Evolutionary conservation across 2,888 invertebrate species (phyloP).

Genomic region (Drosophila pseudotakahashii): DNA sequence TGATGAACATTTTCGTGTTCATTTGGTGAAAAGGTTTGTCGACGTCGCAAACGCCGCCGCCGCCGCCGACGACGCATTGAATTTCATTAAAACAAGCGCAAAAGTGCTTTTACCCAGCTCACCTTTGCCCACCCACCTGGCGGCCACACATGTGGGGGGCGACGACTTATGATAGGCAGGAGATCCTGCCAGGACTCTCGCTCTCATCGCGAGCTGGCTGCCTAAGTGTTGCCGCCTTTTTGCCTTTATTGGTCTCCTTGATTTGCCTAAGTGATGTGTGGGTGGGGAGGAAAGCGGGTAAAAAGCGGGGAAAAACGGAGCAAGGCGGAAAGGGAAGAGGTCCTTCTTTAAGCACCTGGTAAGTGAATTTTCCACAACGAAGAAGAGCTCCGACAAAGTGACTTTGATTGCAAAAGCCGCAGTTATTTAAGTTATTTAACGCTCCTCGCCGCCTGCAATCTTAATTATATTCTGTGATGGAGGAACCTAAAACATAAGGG

Average conservation of each 20-base stretch:
- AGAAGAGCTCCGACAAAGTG: slow-evolving; percentile 39
- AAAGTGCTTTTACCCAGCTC: slow-evolving; percentile 49
- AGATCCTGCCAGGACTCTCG: slow-evolving; percentile 28
- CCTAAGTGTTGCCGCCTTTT: slow-evolving; percentile 54
- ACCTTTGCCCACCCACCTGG: not conserved
- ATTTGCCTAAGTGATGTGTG: slow-evolving; percentile 71
- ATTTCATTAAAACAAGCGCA: slow-evolving; percentile 75
- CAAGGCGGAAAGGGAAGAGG: not conserved
- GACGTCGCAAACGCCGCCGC: not conserved
- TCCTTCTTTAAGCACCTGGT: slow-evolving; percentile 32
- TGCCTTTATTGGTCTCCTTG: slow-evolving; percentile 69
- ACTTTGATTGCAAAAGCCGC: slow-evolving; percentile 73
- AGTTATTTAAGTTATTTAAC: slow-evolving; percentile 47
- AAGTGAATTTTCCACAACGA: slow-evolving; percentile 41
- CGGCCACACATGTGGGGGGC: slow-evolving; percentile 21
- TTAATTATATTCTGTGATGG: slow-evolving; percentile 61
- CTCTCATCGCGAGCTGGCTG: slow-evolving; percentile 24
- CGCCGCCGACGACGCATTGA: slow-evolving; percentile 56
- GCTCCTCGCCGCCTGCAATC: slow-evolving; percentile 38
- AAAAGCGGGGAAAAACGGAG: too few species aligned
- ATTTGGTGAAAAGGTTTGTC: slow-evolving; percentile 63
- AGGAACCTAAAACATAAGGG: not conserved
- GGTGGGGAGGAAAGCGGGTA: slow-evolving; percentile 19
- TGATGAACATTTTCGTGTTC: slow-evolving; percentile 69
- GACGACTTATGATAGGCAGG: slow-evolving; percentile 43